These are phyloP conservation scores for Diacarnus erythraeanus DNA, from an alignment of 37 sponge, comb jelly and placozoan species.

Conservation along the genomic window DNA sequence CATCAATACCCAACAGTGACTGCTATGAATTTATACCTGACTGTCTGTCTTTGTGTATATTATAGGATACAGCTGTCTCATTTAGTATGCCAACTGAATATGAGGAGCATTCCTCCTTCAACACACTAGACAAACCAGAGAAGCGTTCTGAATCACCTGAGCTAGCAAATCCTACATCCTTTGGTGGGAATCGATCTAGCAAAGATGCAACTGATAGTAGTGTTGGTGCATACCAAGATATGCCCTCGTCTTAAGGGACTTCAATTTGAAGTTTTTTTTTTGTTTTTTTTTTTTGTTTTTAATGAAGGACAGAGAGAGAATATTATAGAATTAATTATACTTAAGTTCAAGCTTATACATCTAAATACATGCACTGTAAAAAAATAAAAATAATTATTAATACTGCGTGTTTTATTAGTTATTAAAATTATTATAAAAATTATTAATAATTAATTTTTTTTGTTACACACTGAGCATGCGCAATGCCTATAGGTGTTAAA, in stretches of 20 bases:
- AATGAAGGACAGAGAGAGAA: too few species aligned
- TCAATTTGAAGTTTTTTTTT: not conserved
- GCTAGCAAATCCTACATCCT: not conserved
- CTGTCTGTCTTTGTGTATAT: too few species aligned
- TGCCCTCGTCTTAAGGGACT: not conserved
- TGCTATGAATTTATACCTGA: too few species aligned
- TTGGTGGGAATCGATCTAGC: not conserved
- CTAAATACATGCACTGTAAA: not conserved
- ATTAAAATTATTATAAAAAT: too few species aligned
- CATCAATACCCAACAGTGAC: too few species aligned
- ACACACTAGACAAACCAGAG: constrained; percentile 5
- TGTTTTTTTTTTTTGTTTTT: not conserved
- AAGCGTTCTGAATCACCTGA: not conserved
- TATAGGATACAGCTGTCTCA: not conserved
- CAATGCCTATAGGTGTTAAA: too few species aligned
- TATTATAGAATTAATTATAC: too few species aligned
- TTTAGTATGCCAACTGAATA: constrained; percentile 21
- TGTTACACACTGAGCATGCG: too few species aligned
- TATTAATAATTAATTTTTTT: too few species aligned
- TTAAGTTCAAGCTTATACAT: not conserved
- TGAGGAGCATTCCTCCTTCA: constrained; percentile 12
- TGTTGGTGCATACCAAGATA: not conserved
- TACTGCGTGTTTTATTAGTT: too few species aligned
- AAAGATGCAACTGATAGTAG: not conserved
- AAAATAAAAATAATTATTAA: too few species aligned